These are phyloP conservation scores for Abrostola tripartita DNA, from an alignment of 2,888 invertebrate species.

Conservation along the genomic window DNA sequence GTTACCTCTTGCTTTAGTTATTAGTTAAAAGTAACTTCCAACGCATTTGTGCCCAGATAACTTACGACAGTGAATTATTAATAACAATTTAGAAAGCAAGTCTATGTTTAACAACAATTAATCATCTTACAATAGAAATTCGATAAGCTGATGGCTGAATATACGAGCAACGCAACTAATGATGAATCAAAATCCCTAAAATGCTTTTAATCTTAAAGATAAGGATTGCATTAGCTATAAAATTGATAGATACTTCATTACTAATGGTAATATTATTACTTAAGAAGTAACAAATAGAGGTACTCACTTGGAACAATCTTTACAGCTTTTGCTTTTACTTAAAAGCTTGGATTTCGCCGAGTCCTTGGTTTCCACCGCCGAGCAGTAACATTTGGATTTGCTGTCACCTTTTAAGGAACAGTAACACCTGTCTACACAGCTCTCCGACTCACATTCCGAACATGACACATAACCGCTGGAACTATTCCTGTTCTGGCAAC, in stretches of 20 bases:
- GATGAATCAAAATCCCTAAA: background rate
- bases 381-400: constrained; percentile 90
- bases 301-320: constrained; percentile 85
- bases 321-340: constrained; percentile 77
- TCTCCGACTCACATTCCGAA: constrained; percentile 96
- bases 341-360: constrained; percentile 72
- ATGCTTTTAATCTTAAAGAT: too few species aligned
- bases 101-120: background rate
- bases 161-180: background rate
- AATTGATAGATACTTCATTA: too few species aligned
- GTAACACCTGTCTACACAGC: constrained; percentile 95
- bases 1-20: too few species aligned
- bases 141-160: background rate
- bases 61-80: too few species aligned
- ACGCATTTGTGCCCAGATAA: too few species aligned
- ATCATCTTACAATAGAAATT: background rate
- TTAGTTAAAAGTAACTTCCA: too few species aligned
- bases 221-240: too few species aligned
- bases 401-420: constrained; percentile 91
- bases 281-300: too few species aligned
- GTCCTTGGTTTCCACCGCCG: constrained; percentile 85
- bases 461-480: constrained; percentile 94
- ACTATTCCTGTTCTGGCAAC: constrained; percentile 89
- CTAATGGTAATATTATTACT: too few species aligned
- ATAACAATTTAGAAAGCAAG: background rate